Evolutionary conservation across 2,797 vertebrate species (phyloP).

Genomic region (Macroramphosus scolopax): DNA sequence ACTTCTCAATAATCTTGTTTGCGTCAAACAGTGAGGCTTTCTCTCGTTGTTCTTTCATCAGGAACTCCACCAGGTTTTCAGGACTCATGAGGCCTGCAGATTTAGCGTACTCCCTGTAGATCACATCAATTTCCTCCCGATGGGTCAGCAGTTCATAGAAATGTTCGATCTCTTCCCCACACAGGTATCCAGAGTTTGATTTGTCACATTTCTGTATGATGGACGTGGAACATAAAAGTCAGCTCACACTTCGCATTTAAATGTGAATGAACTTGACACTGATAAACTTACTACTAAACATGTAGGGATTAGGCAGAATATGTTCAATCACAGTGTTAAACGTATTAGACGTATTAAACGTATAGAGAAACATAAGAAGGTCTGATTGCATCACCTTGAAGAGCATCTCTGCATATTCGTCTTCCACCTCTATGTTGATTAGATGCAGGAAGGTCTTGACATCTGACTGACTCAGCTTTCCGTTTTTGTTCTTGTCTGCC

Average conservation of each 20-base stretch:
- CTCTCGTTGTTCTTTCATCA: slow-evolving; percentile 83
- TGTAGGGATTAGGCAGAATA: too few species aligned
- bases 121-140: slow-evolving; percentile 84
- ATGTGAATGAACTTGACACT: too few species aligned
- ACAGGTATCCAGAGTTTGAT: slow-evolving; percentile 85
- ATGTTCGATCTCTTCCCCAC: slow-evolving; percentile 86
- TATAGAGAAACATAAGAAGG: too few species aligned
- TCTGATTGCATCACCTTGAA: slow-evolving; percentile 95
- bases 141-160: slow-evolving; percentile 91
- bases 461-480: slow-evolving; percentile 89
- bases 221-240: not conserved
- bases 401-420: slow-evolving; percentile 84
- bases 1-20: slow-evolving; percentile 83
- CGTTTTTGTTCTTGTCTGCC: slow-evolving; percentile 92
- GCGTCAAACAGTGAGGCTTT: slow-evolving; percentile 74
- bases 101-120: slow-evolving; percentile 80
- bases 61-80: slow-evolving; percentile 82
- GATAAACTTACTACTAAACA: too few species aligned
- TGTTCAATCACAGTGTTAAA: too few species aligned
- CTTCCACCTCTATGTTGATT: slow-evolving; percentile 89
- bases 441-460: slow-evolving; percentile 87
- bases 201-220: slow-evolving; percentile 85
- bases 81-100: slow-evolving; percentile 78
- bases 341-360: too few species aligned
- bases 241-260: not conserved